phyloP scores from a whole-genome alignment of 2,888 invertebrate genomes.

The Torymus texanus region DNA sequence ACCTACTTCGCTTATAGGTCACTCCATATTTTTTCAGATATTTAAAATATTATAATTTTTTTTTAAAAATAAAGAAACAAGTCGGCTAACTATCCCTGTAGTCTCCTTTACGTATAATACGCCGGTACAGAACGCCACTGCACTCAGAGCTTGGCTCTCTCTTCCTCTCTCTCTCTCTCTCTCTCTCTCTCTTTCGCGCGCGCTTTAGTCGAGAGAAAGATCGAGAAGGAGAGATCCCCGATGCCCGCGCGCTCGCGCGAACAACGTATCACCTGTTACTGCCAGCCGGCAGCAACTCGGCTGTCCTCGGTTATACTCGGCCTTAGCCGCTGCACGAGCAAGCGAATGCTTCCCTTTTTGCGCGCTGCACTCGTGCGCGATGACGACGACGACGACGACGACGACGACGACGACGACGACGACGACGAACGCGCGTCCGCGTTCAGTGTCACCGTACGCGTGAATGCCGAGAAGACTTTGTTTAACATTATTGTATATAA shows the following conservation, averaged over 20 bases:
- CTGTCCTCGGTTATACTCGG: conserved; percentile 23
- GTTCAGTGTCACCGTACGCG: no score
- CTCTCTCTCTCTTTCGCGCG: conserved; percentile 1
- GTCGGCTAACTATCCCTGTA: no score
- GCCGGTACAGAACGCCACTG: no score
- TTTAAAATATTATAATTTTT: no score
- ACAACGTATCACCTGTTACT: conserved; percentile 63
- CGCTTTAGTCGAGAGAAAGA: conserved; percentile 56
- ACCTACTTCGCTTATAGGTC: no score
- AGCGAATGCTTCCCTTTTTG: conserved; percentile 9
- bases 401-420: not conserved
- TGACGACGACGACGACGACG: not conserved
- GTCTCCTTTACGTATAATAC: no score
- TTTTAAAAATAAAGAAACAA: no score
- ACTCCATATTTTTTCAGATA: no score
- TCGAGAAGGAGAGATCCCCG: conserved; percentile 60
- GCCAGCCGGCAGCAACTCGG: not conserved
- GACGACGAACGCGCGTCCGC: no score
- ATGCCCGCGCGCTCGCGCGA: not conserved
- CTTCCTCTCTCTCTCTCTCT: conserved; percentile 8
- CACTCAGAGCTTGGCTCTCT: not conserved
- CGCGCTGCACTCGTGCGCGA: not conserved
- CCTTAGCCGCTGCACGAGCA: not conserved
- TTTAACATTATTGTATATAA: no score
- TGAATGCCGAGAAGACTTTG: no score